Evolutionary conservation across 1,140 invertebrate genomes (phyloP).

Genomic region (Penaeus chinensis): DNA sequence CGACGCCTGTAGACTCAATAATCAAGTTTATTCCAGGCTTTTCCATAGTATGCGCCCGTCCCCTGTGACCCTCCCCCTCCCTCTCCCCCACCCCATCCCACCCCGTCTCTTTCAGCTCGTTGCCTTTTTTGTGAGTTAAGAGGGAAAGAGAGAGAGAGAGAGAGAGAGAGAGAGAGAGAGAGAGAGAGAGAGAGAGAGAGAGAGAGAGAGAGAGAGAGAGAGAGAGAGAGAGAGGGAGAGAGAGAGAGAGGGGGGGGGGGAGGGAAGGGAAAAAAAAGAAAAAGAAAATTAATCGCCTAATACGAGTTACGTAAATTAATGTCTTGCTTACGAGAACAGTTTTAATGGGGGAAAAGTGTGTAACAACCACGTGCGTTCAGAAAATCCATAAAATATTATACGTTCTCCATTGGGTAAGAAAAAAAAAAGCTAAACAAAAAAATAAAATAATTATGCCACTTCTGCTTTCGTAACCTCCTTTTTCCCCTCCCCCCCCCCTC

Average conservation of each 20-base stretch:
- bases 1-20: slow-evolving; percentile 49
- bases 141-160: background rate
- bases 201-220: background rate
- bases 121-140: background rate
- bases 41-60: background rate
- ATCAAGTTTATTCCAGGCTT: slow-evolving; percentile 29
- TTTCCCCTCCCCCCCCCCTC: fast-evolving
- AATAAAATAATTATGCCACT: too few relatives aligned
- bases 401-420: too few relatives aligned
- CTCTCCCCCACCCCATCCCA: background rate
- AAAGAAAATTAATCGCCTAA: background rate
- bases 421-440: too few relatives aligned
- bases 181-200: background rate
- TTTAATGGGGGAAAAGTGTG: background rate
- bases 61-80: background rate
- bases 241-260: slow-evolving; percentile 29
- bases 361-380: too few relatives aligned
- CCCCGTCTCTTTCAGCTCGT: background rate
- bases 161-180: background rate
- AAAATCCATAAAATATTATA: too few relatives aligned
- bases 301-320: background rate
- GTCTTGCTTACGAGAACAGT: background rate
- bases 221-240: background rate
- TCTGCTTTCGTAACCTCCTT: too few relatives aligned
- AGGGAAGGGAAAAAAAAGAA: background rate